Evolutionary conservation across 2,797 vertebrate genomes (phyloP), one percentile per base, ranked within the genome.

Genomic region (Eospalax fontanierii): DNA sequence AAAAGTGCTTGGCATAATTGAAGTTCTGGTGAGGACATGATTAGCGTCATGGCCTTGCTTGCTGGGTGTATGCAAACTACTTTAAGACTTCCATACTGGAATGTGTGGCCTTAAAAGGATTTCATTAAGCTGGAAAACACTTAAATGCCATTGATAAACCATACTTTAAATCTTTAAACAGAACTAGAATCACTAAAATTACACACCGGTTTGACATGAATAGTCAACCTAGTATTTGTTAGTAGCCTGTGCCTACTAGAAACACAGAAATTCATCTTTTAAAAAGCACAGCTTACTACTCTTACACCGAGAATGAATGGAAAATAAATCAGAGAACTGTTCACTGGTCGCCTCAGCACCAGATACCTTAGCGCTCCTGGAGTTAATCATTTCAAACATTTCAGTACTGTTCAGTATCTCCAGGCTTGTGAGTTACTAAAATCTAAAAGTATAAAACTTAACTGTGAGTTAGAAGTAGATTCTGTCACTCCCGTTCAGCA

Each of bases 1-100:
- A 98, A 97, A 98, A 97, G 98, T 92, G 96, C 95, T 98, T 75
- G 0, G 10, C 82, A 16, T 95, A 98, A 96, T 96, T 95, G 95
- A 98, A 96, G 90, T 35, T 28, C 46, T 96, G 97, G 96, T 97
- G 97, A 95, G 97, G 97, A 96, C 97, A 96, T 84, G 93, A 97
- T 97, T 97, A 97, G 96, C 97, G 97, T 97, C 70, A 92, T 94
- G 93, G 96, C 94, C 96, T 95, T 87, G 87, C 89, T 70, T 97
- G 94, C 86, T 97, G 97, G 96, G 97, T 98, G 92, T 95, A 93
- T 89, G 97, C 97, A 96, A 97, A 96, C 97, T 96, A 95, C 97
- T 98, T 96, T 96, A 97, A 97, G 98, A 98, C 97, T 98, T 96
- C 96, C 91, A 97, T 95, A 50, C 57, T 91, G 96, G 94, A 98